Conservation (phyloP, 2,113 vertebrate species). For the Microcebus lehilahytsara region DNA sequence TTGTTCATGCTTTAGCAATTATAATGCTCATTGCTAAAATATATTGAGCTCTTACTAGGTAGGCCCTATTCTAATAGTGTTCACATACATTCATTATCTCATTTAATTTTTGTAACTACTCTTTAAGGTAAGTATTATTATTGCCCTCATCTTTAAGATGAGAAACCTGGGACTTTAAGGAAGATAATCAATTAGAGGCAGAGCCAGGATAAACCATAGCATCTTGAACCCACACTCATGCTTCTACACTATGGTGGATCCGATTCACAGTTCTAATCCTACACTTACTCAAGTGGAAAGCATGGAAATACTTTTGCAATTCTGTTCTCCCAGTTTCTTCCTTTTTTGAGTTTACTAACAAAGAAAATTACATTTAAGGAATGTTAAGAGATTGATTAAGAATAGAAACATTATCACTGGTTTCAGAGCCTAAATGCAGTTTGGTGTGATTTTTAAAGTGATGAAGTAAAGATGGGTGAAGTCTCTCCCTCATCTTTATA, state of each 20-base stretch:
- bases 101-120: neutral
- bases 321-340: neutral
- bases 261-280: neutral
- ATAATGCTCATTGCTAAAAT: neutral
- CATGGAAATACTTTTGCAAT: neutral
- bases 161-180: neutral
- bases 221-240: neutral
- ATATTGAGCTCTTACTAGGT: neutral
- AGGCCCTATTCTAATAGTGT: neutral
- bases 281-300: neutral
- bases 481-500: neutral
- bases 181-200: neutral
- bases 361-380: neutral
- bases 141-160: neutral
- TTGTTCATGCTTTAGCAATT: neutral
- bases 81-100: neutral
- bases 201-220: neutral
- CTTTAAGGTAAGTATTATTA: neutral
- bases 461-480: neutral
- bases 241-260: neutral
- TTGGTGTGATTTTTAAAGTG: neutral
- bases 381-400: neutral
- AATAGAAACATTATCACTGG: neutral
- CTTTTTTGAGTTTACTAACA: neutral
- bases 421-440: neutral